Evolutionary conservation across 2,113 vertebrate genomes (phyloP).

Genomic region (Chinchilla lanigera): DNA sequence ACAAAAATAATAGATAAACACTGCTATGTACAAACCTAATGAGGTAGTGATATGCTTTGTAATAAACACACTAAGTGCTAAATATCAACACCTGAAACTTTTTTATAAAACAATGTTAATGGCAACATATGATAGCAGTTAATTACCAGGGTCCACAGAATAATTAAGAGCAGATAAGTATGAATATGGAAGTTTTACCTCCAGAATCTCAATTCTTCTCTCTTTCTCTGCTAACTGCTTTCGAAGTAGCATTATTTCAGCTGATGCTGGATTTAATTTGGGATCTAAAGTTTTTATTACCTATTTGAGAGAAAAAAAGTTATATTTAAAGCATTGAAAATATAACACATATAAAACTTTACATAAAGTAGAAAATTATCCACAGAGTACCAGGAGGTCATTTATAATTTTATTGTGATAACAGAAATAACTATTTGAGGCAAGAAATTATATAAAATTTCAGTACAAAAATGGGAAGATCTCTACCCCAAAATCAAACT

Average conservation of each 20-base stretch:
- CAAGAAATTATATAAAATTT: slow-evolving; percentile 2
- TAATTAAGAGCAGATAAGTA: background rate
- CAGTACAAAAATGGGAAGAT: background rate
- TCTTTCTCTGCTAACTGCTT: slow-evolving; percentile 94
- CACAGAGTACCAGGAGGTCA: background rate
- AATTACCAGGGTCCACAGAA: background rate
- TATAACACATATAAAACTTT: background rate
- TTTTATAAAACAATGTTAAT: background rate
- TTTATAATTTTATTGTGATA: slow-evolving; percentile 18
- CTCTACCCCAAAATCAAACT: background rate
- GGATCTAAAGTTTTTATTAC: slow-evolving; percentile 98
- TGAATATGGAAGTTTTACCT: slow-evolving; percentile 87
- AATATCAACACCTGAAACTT: background rate
- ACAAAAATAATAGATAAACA: background rate
- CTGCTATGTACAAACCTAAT: background rate
- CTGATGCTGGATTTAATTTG: slow-evolving; percentile 96
- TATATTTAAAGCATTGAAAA: slow-evolving; percentile 20
- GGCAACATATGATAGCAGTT: background rate
- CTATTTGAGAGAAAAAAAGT: slow-evolving; percentile 83
- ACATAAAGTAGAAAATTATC: slow-evolving; percentile 38
- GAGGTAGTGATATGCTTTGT: background rate
- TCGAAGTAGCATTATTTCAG: slow-evolving; percentile 95
- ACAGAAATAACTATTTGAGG: background rate
- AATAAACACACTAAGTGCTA: background rate
- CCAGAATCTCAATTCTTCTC: slow-evolving; percentile 92